Evolutionary conservation across 2,113 vertebrate genomes (phyloP), one percentile per base, ranked within the genome.

Genomic region (Toxotes chatareus): DNA sequence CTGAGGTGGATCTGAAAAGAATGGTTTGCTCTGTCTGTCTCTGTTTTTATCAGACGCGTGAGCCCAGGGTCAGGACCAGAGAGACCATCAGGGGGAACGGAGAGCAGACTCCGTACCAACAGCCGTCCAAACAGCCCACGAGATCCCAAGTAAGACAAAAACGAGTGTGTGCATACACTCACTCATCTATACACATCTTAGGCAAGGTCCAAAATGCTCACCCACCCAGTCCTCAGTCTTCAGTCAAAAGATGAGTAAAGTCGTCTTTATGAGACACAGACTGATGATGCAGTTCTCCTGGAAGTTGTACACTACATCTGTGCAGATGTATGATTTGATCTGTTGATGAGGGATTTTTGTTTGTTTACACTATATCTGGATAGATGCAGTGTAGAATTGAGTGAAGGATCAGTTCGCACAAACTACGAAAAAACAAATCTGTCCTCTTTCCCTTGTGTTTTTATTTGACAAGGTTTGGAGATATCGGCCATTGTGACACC

Each of bases 111-210:
- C 7, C 93, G 93, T 55, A 87, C 89, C 31, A 86, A 88, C 89
- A 95, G 93, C 66, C 94, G 93, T 27, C 94, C 94, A 76, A 95
- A 94, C 90, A 95, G 94, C 90, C 95, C 95, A 3, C 77, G 94
- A 80, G 94, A 95, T 83, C 82, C 92, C 67, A 95, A 93, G 94
- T 95, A 93, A 90, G 89, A 38, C 38, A 38, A 53, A 27, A 19
- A 27, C 16, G 5, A 16, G 34, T 36, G 12, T 70, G 32, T 44
- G 17, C 59, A 8, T 38, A 4, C 42, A 59, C 16, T 51, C 21
- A 27, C 14, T 70, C 53, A 59, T 34, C 42, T 23, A 17, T 32
- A 56, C 46, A 47, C 6, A 38, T 44, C 44, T 32, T 32, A 31
- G 19, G 42, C 31, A 13, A 27, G 27, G 27, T 27, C 27, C 27